Conservation (phyloP, 2,888 invertebrate species). For the Dorcus parallelipipedus region DNA sequence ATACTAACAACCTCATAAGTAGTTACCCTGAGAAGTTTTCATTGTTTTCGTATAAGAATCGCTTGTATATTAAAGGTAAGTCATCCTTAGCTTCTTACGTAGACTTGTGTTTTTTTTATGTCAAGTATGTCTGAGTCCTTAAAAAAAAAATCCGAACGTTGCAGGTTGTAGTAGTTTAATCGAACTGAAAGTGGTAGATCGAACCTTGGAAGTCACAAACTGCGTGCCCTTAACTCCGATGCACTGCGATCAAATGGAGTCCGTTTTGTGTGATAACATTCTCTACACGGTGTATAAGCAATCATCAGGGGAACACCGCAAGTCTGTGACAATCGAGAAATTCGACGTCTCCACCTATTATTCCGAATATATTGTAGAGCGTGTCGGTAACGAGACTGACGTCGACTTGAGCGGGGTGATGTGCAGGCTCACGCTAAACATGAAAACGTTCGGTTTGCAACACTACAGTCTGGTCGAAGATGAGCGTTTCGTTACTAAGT, state of each 20-base stretch:
- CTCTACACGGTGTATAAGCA: slow-evolving; percentile 33
- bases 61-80: slow-evolving; percentile 38
- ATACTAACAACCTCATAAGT: slow-evolving; percentile 19
- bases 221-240: slow-evolving; percentile 15
- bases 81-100: neutral
- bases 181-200: slow-evolving; percentile 24
- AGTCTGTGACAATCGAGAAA: slow-evolving; percentile 21
- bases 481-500: neutral
- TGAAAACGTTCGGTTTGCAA: slow-evolving; percentile 20
- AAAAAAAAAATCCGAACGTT: slow-evolving; percentile 12
- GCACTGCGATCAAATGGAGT: slow-evolving; percentile 27
- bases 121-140: neutral
- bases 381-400: slow-evolving; percentile 6
- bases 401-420: slow-evolving; percentile 6
- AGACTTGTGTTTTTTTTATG: neutral
- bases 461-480: slow-evolving; percentile 18
- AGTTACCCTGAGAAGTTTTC: slow-evolving; percentile 27
- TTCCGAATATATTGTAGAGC: slow-evolving; percentile 15
- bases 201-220: slow-evolving; percentile 21
- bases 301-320: slow-evolving; percentile 10
- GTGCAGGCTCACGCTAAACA: slow-evolving; percentile 5
- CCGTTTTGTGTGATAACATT: slow-evolving; percentile 29
- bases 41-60: slow-evolving; percentile 33
- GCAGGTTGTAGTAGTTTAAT: slow-evolving; percentile 30
- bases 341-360: slow-evolving; percentile 15